Conservation (phyloP, 2,113 vertebrate genomes). For the Pseudopodoces humilis region DNA sequence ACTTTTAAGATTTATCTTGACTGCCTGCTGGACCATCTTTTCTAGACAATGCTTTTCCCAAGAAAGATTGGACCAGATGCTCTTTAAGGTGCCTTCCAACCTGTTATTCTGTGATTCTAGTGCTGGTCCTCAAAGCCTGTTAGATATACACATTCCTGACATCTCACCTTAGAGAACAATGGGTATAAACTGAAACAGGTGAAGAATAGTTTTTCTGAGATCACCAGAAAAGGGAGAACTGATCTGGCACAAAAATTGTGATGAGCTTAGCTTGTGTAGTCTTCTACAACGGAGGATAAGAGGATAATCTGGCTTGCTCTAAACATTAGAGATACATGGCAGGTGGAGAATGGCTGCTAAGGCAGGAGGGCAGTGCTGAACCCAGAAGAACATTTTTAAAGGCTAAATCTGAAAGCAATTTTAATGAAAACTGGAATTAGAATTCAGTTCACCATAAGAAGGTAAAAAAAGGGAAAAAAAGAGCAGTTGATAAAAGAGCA, state of each 20-base stretch:
- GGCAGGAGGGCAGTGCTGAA: not conserved
- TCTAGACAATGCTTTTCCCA: not conserved
- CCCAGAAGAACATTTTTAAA: not conserved
- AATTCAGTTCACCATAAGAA: not conserved
- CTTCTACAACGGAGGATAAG: not conserved
- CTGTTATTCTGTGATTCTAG: not conserved
- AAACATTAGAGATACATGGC: not conserved
- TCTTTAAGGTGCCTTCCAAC: not conserved
- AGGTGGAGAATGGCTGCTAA: not conserved
- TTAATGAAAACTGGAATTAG: not conserved
- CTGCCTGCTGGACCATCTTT: not conserved
- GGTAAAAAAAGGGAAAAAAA: not conserved
- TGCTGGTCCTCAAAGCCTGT: not conserved
- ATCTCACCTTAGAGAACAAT: rapidly evolving
- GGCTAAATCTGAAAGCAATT: not conserved
- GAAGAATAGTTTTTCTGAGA: not conserved
- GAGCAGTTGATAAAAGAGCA: not conserved
- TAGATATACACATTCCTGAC: not conserved
- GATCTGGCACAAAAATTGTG: not conserved
- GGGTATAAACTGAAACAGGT: not conserved
- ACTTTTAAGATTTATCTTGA: not conserved
- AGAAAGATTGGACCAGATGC: not conserved
- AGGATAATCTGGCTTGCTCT: not conserved
- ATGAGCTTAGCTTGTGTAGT: not conserved
- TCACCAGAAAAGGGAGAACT: not conserved